Evolutionary conservation across 1,140 invertebrate species (phyloP), one percentile per base, ranked within the genome.

Genomic region (Tribolium castaneum): DNA sequence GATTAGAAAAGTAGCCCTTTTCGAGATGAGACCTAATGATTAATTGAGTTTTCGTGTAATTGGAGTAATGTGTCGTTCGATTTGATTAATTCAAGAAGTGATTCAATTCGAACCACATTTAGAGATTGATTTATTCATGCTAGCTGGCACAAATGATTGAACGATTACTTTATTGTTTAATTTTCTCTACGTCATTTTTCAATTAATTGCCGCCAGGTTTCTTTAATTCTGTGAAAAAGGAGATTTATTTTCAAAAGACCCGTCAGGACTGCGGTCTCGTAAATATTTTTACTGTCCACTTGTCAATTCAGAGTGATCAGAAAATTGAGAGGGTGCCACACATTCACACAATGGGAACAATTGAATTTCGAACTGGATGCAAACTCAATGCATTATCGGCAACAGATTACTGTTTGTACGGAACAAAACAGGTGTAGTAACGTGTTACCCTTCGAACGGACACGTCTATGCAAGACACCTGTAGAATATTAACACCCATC

Each of bases 351-450:
- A 75, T 79, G 66, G 66, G 62, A 52, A 80, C 80, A 82, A 82
- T 82, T 80, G 78, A 82, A 82, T 81, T 80, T 80, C 79, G 75
- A 78, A 79, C 75, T 78, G 75, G 75, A 79, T 76, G 75, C 74
- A 78, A 80, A 78, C 79, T 70, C 73, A 80, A 81, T 71, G 77
- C 81, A 84, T 84, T 82, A 84, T 79, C 78, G 78, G 70, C 79
- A 81, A 80, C 81, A 81, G 81, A 84, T 84, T 84, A 80, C 77
- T 84, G 76, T 83, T 83, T 83, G 81, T 59, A 78, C 78, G 79
- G 79, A 81, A 82, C 82, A 84, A 84, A 84, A 83, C 79, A 81
- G 77, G 80, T 80, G 77, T 77, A 80, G 77, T 82, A 81, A 79
- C 82, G 82, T 76, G 79, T 82, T 80, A 81, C 72, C 74, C 78